Conservation (phyloP, 2,888 invertebrate genomes). For the Cantharis nigra region DNA sequence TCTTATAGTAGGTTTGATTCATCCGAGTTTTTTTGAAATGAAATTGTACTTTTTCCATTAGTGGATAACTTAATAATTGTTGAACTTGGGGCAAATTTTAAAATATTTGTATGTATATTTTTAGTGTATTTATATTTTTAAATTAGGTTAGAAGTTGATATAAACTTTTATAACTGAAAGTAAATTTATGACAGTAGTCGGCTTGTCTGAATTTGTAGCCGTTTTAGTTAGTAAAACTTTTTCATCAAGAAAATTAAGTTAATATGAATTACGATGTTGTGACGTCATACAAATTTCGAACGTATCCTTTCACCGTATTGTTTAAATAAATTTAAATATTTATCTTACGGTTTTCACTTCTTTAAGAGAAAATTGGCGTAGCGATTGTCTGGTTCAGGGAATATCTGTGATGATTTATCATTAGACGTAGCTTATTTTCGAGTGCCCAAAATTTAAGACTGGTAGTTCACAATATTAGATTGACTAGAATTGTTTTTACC, state of each 20-base stretch:
- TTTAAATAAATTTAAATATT: background rate
- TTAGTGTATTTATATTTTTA: background rate
- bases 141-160: background rate
- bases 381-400: slow-evolving; percentile 41
- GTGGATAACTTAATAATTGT: background rate
- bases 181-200: slow-evolving; percentile 2
- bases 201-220: background rate
- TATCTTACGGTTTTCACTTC: background rate
- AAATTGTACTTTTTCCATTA: background rate
- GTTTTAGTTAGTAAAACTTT: slow-evolving; percentile 2
- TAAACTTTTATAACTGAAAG: background rate
- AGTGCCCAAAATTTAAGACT: slow-evolving; percentile 35
- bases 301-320: background rate
- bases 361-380: slow-evolving; percentile 10
- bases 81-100: background rate
- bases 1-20: background rate
- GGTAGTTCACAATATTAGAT: slow-evolving; percentile 45
- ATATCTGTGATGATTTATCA: slow-evolving; percentile 41
- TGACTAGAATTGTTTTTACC: slow-evolving; percentile 9
- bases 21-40: background rate
- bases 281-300: slow-evolving; percentile 1
- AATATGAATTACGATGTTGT: background rate
- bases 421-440: slow-evolving; percentile 27
- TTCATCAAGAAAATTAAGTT: slow-evolving; percentile 3
- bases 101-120: background rate